Conservation (phyloP, 2,113 vertebrate genomes). For the Barnardius zonarius region DNA sequence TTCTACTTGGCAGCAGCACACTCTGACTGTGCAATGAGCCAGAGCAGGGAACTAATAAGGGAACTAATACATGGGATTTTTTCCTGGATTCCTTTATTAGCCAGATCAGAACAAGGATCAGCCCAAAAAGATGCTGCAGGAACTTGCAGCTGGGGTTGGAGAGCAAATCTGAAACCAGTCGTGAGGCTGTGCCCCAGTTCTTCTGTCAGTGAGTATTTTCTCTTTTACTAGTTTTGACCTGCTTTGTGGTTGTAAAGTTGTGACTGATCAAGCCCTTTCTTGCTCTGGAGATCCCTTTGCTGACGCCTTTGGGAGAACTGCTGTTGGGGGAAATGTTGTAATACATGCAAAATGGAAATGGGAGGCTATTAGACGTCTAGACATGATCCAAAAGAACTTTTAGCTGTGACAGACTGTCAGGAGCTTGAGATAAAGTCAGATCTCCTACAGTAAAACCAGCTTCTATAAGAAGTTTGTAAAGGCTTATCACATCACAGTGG, state of each 20-base stretch:
- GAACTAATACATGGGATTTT: no score
- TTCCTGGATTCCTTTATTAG: neutral
- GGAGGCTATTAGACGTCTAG: neutral
- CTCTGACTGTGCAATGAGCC: accelerated
- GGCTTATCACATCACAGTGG: neutral
- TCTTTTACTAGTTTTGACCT: neutral
- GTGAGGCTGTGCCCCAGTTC: neutral
- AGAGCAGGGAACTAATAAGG: neutral
- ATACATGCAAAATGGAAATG: neutral
- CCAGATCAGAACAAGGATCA: neutral
- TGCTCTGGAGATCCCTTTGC: neutral
- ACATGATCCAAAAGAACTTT: neutral
- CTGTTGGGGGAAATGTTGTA: neutral
- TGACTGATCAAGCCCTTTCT: neutral
- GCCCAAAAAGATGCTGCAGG: neutral
- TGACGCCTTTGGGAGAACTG: neutral
- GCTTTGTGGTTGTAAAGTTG: neutral
- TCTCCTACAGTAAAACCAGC: neutral
- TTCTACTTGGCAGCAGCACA: no score
- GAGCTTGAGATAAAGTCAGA: neutral
- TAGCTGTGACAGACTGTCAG: neutral
- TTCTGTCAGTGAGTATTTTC: neutral
- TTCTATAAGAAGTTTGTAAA: neutral
- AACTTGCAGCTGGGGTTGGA: neutral
- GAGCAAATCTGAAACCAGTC: neutral